Conservation (phyloP, 35 echinoderm and acorn worm genomes). For the Eucidaris tribuloides region DNA sequence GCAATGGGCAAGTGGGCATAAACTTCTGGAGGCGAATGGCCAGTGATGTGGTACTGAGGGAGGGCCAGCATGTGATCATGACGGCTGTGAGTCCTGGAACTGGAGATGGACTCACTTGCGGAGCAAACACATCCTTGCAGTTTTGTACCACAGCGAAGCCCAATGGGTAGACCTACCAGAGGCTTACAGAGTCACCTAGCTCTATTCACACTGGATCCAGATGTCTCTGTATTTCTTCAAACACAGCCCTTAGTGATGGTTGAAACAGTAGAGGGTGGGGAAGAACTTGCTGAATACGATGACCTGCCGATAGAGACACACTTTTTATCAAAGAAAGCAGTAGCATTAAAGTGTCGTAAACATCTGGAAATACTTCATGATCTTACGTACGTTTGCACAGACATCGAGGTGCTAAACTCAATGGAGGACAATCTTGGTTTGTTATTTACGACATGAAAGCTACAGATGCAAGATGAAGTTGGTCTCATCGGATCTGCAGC, state of each 20-base stretch:
- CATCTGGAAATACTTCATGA: neutral
- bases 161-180: neutral
- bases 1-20: no score
- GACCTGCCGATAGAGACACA: neutral
- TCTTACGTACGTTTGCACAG: neutral
- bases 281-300: neutral
- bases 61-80: no score
- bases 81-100: neutral
- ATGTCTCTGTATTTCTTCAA: neutral
- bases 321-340: neutral
- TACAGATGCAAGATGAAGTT: neutral
- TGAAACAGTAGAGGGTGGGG: neutral
- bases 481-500: neutral
- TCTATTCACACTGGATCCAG: neutral
- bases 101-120: neutral
- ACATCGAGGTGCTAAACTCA: neutral
- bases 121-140: neutral
- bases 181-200: neutral
- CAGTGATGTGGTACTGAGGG: no score
- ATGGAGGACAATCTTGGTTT: neutral
- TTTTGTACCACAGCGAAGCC: neutral
- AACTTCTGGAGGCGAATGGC: no score
- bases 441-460: neutral
- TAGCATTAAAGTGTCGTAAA: neutral
- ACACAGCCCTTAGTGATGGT: neutral